These are phyloP conservation scores for Andricus quercusramuli DNA, from an alignment of 2,888 invertebrate species.

Conservation along the genomic window DNA sequence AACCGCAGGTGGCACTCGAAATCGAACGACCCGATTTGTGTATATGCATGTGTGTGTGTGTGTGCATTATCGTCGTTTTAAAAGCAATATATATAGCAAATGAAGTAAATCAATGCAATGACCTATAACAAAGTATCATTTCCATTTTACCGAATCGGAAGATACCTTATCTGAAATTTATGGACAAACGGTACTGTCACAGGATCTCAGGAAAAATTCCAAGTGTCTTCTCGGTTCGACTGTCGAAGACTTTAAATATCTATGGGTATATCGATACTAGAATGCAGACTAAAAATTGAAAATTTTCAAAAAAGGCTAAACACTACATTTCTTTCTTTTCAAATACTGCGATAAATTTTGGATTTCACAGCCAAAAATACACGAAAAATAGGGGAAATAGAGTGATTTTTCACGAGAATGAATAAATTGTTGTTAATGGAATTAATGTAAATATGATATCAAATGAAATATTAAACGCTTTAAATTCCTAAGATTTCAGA, in stretches of 20 bases:
- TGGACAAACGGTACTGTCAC: slow-evolving; percentile 9
- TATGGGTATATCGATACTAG: no score
- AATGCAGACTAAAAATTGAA: no score
- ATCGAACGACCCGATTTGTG: slow-evolving; percentile 13
- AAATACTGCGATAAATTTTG: no score
- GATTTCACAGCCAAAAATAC: no score
- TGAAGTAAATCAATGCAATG: slow-evolving; percentile 7
- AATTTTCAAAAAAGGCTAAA: no score
- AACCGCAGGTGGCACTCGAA: slow-evolving; percentile 39
- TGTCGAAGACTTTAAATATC: neutral
- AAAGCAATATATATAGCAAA: neutral
- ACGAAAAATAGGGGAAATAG: no score
- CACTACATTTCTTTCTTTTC: no score
- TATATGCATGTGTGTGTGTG: neutral
- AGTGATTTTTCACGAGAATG: no score
- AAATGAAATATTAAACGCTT: no score
- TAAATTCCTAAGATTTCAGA: no score
- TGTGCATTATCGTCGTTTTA: neutral
- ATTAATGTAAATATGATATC: no score
- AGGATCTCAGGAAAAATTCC: slow-evolving; percentile 8
- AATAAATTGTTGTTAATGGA: no score
- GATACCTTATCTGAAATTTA: slow-evolving; percentile 32
- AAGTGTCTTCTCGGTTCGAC: neutral
- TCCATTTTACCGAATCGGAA: slow-evolving; percentile 12
- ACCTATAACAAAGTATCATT: slow-evolving; percentile 11